Evolutionary conservation across 2,797 vertebrate genomes (phyloP), one percentile per base, ranked within the genome.

Genomic region (Coilia nasus): DNA sequence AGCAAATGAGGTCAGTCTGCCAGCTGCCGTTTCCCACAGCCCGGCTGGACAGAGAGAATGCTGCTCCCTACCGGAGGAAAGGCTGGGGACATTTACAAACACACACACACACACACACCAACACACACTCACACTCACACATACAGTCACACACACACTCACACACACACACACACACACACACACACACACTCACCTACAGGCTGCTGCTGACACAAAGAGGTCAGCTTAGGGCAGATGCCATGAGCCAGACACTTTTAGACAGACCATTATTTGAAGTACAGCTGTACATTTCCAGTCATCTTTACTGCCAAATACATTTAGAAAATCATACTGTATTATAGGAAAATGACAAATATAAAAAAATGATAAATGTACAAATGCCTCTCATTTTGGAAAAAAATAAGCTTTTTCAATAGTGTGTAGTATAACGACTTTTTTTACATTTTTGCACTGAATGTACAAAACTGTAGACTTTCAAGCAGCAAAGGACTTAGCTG

Each of bases 41-140:
- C 67, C 67, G 17, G 28, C 67, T 75, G 67, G 67, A 75, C 67
- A 75, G 35, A 75, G 67, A 75, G 67, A 75, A 75, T 75, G 31
- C 67, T 75, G 67, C 67, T 75, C 67, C 67, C 67, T 75, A 75
- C 67, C 35, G 67, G 67, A 75, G 67, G 12, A 75, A 75, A 35
- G 31, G 67, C 28, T 41, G 28, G 64, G 10, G 9, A 71, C 64
- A 31, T 6, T 12, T 25, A 71, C 25, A 71, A n/a, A 71, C 11
- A 71, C 64, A 35, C 28, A 75, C 67, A 75, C 28, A 75, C 28
- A 75, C 67, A 35, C 14, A 35, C 64, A 71, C 64, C 28, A 23
- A 71, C 64, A 71, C 64, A 71, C 64, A 67, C 62, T 28, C 64
- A 25, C 62, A 67, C 10, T 14, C 23, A 28, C 62, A 14, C 62